Percentiles rank a stretch among this genome's conserved stretches.
These are phyloP conservation scores for Glaucidium brasilianum DNA, from an alignment of 2,113 vertebrate species.

Conservation along the genomic window DNA sequence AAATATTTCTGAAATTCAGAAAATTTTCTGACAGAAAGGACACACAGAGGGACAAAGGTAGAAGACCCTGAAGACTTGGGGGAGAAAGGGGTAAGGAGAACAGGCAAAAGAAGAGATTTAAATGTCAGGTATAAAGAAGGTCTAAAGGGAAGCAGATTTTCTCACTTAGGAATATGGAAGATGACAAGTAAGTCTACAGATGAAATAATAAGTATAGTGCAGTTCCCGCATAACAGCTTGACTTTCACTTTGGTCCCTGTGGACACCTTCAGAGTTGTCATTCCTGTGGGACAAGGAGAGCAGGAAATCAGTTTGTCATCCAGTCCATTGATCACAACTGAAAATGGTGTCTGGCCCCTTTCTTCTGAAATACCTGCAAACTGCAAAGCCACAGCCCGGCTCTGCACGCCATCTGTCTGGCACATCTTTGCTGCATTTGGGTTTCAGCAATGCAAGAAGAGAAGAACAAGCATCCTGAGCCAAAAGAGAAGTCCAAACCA, in stretches of 20 bases:
- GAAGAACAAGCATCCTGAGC: not conserved
- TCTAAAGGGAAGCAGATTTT: not conserved
- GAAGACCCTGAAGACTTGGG: not conserved
- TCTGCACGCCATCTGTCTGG: accelerated
- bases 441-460: not conserved
- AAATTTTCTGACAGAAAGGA: not conserved
- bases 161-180: not conserved
- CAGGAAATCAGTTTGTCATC: not conserved
- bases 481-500: not conserved
- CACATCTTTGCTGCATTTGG: not conserved
- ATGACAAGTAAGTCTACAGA: not conserved
- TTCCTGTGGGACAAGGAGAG: not conserved
- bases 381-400: not conserved
- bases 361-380: not conserved
- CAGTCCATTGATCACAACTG: not conserved
- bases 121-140: not conserved
- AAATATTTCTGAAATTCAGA: not conserved
- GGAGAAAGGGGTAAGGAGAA: not conserved
- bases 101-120: not conserved
- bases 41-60: accelerated
- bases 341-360: not conserved
- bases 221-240: not conserved
- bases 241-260: not conserved
- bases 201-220: not conserved
- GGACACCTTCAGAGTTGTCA: not conserved